Percentiles rank a stretch among this genome's conserved stretches.
These are phyloP conservation scores for Empis livida DNA, from an alignment of 2,888 invertebrate genomes.

Conservation along the genomic window DNA sequence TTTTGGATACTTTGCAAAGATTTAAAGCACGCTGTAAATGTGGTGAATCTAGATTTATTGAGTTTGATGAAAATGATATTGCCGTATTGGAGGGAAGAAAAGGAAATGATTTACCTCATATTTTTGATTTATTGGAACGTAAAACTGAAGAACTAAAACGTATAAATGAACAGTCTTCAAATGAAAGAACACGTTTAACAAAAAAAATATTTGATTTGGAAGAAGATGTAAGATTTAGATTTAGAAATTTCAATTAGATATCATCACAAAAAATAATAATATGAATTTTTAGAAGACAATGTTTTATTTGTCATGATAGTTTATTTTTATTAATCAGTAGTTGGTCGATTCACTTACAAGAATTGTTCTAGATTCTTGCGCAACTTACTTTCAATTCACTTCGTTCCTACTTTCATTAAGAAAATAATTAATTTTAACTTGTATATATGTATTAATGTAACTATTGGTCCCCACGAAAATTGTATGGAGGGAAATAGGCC, in stretches of 20 bases:
- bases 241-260: not conserved
- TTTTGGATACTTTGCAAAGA: not conserved
- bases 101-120: slow-evolving; percentile 5
- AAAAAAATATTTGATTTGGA: slow-evolving; percentile 6
- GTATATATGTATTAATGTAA: too few species aligned
- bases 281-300: too few species aligned
- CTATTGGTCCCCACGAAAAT: too few species aligned
- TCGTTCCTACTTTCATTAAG: too few species aligned
- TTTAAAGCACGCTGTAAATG: slow-evolving; percentile 6
- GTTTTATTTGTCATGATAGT: too few species aligned
- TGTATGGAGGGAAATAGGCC: too few species aligned
- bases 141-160: slow-evolving; percentile 4
- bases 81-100: not conserved
- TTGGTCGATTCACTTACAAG: too few species aligned
- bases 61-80: slow-evolving; percentile 3
- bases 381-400: too few species aligned
- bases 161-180: slow-evolving; percentile 5
- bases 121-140: slow-evolving; percentile 6
- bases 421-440: too few species aligned
- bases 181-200: slow-evolving; percentile 6
- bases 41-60: slow-evolving; percentile 1
- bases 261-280: too few species aligned
- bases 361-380: too few species aligned
- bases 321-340: too few species aligned
- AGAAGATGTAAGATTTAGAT: slow-evolving; percentile 5